phyloP scores from a whole-genome alignment of 2,797 vertebrate genomes.

The Novumbra hubbsi region DNA sequence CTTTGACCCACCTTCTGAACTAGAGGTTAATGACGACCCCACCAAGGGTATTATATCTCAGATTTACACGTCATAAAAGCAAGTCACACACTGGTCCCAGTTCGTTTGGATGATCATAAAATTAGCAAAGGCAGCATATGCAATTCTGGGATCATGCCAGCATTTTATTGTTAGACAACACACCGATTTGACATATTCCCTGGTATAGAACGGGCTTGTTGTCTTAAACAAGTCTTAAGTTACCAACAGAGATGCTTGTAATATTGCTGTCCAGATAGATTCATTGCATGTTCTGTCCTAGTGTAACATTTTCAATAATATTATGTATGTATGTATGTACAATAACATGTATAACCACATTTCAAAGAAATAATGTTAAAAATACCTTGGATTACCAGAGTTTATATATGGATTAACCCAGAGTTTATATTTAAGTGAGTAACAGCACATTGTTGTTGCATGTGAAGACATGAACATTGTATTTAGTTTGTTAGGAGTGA shows the following conservation, averaged over 20 bases:
- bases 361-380: not conserved
- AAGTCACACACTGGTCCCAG: not conserved
- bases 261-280: not conserved
- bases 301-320: not conserved
- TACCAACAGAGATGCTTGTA: not conserved
- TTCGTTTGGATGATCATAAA: not conserved
- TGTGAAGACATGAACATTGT: no score
- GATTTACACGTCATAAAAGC: slow-evolving; percentile 1
- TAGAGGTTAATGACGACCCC: not conserved
- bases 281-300: not conserved
- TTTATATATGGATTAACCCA: no score
- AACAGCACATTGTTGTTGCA: no score
- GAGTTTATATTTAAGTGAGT: no score
- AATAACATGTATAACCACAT: not conserved
- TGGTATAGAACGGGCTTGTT: not conserved
- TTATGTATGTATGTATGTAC: no score
- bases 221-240: not conserved
- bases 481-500: no score
- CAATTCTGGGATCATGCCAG: no score
- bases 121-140: no score
- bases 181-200: not conserved
- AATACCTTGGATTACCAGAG: no score
- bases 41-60: not conserved
- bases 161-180: no score
- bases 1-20: slow-evolving; percentile 20